Conservation (phyloP, 1,140 invertebrate genomes). For the Cydia pomonella region DNA sequence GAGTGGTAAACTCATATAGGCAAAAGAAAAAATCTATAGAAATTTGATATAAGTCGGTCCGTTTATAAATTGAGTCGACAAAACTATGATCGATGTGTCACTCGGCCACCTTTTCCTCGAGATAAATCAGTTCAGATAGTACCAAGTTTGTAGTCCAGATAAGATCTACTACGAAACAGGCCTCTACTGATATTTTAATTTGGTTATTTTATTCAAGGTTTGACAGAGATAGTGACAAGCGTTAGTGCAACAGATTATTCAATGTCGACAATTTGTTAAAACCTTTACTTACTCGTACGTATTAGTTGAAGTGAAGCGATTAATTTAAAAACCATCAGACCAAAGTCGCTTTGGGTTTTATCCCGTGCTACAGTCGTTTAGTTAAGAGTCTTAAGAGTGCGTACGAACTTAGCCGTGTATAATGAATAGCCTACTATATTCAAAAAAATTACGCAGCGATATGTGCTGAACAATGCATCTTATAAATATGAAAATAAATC, state of each 20-base stretch:
- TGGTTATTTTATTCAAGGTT: constrained; percentile 27
- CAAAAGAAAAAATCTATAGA: constrained; percentile 29
- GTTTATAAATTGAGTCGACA: constrained; percentile 68
- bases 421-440: too few relatives aligned
- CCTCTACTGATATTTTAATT: constrained; percentile 50
- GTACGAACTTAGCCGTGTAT: too few relatives aligned
- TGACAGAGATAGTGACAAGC: constrained; percentile 3
- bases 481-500: too few relatives aligned
- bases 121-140: constrained; percentile 59
- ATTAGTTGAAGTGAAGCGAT: background rate
- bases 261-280: constrained; percentile 19
- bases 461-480: too few relatives aligned
- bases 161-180: constrained; percentile 54
- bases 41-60: constrained; percentile 35
- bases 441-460: too few relatives aligned
- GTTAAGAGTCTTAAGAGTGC: too few relatives aligned
- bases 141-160: constrained; percentile 56
- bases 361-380: too few relatives aligned
- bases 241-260: constrained; percentile 1
- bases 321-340: background rate
- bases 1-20: background rate
- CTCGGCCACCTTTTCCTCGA: constrained; percentile 48
- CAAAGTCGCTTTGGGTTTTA: too few relatives aligned
- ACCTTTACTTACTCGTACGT: background rate
- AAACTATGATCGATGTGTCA: constrained; percentile 75